Base-by-base conservation (phyloP, 2,797 vertebrate genomes). In the Pipistrellus pygmaeus region DNA sequence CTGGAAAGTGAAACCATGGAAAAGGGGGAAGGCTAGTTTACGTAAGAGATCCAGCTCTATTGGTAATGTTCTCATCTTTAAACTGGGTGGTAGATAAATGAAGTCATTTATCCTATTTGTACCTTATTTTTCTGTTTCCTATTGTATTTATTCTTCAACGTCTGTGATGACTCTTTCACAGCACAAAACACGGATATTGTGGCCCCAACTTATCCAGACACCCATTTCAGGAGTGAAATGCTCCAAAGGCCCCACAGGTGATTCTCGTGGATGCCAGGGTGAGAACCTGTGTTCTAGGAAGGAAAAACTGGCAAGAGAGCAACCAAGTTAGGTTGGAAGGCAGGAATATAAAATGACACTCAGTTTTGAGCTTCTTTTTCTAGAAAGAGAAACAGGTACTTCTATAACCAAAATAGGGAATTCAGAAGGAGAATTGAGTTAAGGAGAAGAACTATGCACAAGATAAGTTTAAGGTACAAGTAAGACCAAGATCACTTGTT, bases 391-490 rank as follows among this genome's bases (percentile, higher is more conserved):
- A 85, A 91, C 4, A 13, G 3, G 48, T 66, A 41, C 30, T 30
- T 15, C 51, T 90, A 75, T 88, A 75, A 71, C n/a, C 48, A 84
- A 80, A 91, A 60, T 35, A 90, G 25, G 21, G 21, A 86, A 60
- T 51, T 96, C 14, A 75, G 18, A 53, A 76, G 15, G 23, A 90
- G 3, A 96, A 91, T 0, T 44, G 10, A n/a, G 76, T 78, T 83
- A 55, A 60, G 30, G 8, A 69, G 11, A 72, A 27, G 30, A 60
- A 76, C 10, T 14, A 25, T 1, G 12, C 32, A 87, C 12, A 46
- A 84, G 83, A 13, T 82, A 55, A 20, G 73, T 51, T 72, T 89
- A 96, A 92, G 7, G 30, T 68, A 71, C 25, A 78, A 85, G 32
- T 44, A 68, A 32, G 20, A 46, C 32, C 5, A 75, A 60, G 23